Conservation (phyloP, 2,888 invertebrate genomes). For the Pecten maximus region DNA sequence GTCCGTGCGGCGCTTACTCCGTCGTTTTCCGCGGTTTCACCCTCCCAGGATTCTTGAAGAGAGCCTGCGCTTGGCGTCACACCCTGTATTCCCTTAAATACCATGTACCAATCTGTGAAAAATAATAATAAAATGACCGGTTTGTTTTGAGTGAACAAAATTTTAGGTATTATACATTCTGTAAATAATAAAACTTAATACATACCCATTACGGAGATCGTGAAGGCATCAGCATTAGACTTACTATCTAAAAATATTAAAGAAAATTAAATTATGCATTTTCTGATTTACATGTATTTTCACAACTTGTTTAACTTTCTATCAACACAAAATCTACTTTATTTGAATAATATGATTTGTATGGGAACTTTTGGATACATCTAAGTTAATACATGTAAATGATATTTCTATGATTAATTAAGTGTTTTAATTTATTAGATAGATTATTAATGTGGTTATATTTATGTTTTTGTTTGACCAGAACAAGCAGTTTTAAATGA, state of each 20-base stretch:
- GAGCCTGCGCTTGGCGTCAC: neutral
- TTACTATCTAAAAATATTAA: neutral
- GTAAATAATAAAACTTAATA: neutral
- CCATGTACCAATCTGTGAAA: neutral
- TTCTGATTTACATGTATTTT: too few relatives aligned
- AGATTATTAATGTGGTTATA: too few relatives aligned
- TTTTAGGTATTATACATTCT: neutral
- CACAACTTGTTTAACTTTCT: too few relatives aligned
- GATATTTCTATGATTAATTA: too few relatives aligned
- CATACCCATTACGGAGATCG: neutral
- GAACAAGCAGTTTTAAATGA: too few relatives aligned
- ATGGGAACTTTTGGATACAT: too few relatives aligned
- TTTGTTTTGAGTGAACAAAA: neutral
- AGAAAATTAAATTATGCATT: neutral
- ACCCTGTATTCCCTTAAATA: neutral
- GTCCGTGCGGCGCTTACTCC: neutral
- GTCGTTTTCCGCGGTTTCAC: neutral
- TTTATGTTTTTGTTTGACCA: too few relatives aligned
- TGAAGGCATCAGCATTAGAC: neutral
- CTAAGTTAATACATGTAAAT: too few relatives aligned
- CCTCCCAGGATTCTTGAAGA: neutral
- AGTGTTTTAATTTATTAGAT: too few relatives aligned
- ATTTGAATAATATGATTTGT: too few relatives aligned
- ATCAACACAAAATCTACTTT: too few relatives aligned
- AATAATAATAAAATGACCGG: neutral